phyloP scores from a whole-genome alignment of 2,113 vertebrate species.

The Hippocampus comes region DNA sequence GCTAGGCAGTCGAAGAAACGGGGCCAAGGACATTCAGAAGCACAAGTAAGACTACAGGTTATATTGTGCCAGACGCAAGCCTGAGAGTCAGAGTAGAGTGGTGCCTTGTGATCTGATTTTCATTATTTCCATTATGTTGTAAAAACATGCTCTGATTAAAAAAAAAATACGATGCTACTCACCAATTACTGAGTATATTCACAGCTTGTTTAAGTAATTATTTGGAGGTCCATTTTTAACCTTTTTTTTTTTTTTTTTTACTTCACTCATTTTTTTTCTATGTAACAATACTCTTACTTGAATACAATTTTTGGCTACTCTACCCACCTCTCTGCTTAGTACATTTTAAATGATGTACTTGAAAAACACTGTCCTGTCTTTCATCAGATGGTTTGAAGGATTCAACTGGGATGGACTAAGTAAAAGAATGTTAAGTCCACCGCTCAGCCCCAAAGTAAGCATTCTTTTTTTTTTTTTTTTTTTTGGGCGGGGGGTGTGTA shows the following conservation, averaged over 20 bases:
- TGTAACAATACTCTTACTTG: too few species aligned
- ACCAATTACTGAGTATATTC: too few species aligned
- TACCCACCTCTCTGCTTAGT: not conserved
- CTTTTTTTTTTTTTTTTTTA: too few species aligned
- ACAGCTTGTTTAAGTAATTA: too few species aligned
- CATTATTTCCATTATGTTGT: too few species aligned
- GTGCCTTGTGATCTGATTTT: too few species aligned
- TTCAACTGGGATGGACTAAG: constrained; percentile 72
- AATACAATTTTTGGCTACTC: too few species aligned
- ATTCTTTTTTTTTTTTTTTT: not conserved
- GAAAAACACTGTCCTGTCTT: constrained; percentile 11
- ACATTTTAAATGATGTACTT: not conserved
- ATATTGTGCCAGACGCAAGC: constrained; percentile 8
- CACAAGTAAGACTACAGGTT: constrained; percentile 67
- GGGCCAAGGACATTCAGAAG: constrained; percentile 73
- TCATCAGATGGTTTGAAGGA: constrained; percentile 74
- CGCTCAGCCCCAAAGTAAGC: constrained; percentile 67
- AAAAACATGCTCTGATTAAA: too few species aligned
- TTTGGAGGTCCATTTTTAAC: too few species aligned
- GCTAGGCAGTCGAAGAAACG: constrained; percentile 67
- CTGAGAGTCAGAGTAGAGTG: not conserved
- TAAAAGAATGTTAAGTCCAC: constrained; percentile 55
- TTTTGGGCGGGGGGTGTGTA: not conserved
- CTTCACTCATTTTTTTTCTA: too few species aligned
- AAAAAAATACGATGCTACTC: not conserved